Conservation (phyloP, 2,797 vertebrate species). For the Xenopus petersii region DNA sequence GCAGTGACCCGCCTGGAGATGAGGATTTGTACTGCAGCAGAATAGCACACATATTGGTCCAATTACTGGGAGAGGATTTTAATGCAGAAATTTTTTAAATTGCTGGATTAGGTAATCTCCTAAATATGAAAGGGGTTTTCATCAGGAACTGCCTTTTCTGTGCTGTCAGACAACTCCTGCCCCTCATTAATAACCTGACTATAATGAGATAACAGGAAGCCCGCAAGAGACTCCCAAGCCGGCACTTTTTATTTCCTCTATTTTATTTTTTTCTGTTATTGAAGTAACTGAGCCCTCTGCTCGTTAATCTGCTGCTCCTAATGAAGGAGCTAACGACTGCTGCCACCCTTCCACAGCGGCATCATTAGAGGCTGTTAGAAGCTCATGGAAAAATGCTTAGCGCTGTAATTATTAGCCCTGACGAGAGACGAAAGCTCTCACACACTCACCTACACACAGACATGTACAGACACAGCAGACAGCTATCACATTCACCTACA, state of each 20-base stretch:
- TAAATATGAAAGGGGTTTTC: conserved; percentile 20
- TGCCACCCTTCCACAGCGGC: conserved; percentile 48
- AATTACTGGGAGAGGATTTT: background rate
- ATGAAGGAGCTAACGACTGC: conserved; percentile 50
- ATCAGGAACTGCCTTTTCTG: conserved; percentile 17
- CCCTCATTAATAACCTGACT: conserved; percentile 43
- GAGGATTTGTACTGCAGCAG: background rate
- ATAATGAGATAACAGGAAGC: conserved; percentile 50
- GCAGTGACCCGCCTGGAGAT: background rate
- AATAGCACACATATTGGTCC: background rate
- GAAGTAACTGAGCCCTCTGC: conserved; percentile 46
- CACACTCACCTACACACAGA: conserved; percentile 33
- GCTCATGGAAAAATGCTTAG: conserved; percentile 49
- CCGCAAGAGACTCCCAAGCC: conserved; percentile 36
- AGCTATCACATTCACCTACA: conserved; percentile 30
- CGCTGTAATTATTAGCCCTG: conserved; percentile 47
- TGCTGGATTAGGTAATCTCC: conserved; percentile 26
- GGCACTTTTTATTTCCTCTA: conserved; percentile 46
- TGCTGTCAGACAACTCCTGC: conserved; percentile 28
- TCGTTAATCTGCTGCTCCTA: conserved; percentile 48
- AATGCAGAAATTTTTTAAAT: background rate
- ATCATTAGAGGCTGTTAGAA: conserved; percentile 50
- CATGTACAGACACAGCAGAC: conserved; percentile 27
- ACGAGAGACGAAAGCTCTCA: conserved; percentile 40
- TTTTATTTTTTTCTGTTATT: conserved; percentile 40